Conservation (phyloP, 2,797 vertebrate species). For the Scolopax rusticola region DNA sequence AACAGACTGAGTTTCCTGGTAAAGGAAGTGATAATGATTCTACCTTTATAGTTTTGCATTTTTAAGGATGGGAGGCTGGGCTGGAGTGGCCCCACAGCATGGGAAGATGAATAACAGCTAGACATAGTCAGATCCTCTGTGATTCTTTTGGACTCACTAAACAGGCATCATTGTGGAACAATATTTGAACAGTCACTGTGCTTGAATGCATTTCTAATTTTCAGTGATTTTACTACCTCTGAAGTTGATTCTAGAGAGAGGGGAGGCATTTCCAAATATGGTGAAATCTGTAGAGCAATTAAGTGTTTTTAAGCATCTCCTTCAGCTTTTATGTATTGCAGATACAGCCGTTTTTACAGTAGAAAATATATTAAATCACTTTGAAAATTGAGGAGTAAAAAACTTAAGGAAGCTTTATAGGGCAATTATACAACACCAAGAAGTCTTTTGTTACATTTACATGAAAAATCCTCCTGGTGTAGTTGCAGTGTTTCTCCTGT, state of each 20-base stretch:
- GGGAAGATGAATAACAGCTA: neutral
- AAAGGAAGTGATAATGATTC: neutral
- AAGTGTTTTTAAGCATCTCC: neutral
- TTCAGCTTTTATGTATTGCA: neutral
- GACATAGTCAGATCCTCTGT: neutral
- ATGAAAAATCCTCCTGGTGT: neutral
- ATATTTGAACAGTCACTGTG: neutral
- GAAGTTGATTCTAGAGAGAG: neutral
- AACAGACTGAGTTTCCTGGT: neutral
- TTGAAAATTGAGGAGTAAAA: neutral
- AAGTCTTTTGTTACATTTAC: neutral
- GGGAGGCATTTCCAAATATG: neutral
- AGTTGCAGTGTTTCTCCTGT: neutral
- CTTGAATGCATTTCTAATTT: neutral
- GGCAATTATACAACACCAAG: neutral
- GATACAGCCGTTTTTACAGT: neutral
- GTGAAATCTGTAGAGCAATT: neutral
- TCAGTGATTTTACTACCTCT: neutral
- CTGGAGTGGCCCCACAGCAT: neutral
- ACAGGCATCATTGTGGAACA: neutral
- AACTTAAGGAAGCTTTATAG: neutral
- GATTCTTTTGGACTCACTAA: neutral
- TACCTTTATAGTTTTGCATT: neutral
- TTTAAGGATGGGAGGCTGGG: neutral
- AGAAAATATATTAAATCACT: neutral